These are phyloP conservation scores for Glossosoma conforme DNA, from an alignment of 1,140 invertebrate genomes.

Conservation along the genomic window DNA sequence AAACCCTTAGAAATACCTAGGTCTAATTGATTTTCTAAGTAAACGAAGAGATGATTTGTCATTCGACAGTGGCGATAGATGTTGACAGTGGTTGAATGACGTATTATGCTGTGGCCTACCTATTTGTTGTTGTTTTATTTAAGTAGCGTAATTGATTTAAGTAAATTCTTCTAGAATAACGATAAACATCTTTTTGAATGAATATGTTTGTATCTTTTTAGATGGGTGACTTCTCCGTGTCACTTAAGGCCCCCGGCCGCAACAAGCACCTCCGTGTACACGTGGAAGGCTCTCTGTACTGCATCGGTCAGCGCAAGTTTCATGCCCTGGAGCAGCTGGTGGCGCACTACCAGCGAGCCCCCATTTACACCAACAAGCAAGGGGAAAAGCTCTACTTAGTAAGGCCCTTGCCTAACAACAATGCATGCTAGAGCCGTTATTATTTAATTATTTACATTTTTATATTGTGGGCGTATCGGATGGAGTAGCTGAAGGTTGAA, in stretches of 20 bases:
- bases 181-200: slow-evolving; percentile 11
- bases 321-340: slow-evolving; percentile 93
- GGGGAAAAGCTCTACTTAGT: slow-evolving; percentile 91
- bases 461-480: too few species aligned
- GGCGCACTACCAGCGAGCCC: slow-evolving; percentile 96
- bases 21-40: too few species aligned
- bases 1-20: too few species aligned
- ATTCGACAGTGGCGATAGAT: too few species aligned
- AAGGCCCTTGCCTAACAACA: slow-evolving; percentile 64
- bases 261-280: slow-evolving; percentile 99
- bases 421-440: slow-evolving; percentile 20
- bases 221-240: slow-evolving; percentile 98
- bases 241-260: slow-evolving; percentile 92
- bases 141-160: too few species aligned
- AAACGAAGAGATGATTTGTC: too few species aligned
- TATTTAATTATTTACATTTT: too few species aligned
- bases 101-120: too few species aligned
- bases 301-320: slow-evolving; percentile 97
- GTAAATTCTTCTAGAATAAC: too few species aligned
- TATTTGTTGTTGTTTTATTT: too few species aligned
- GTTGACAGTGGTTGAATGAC: too few species aligned
- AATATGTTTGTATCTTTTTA: slow-evolving; percentile 57
- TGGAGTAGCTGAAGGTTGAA: too few species aligned
- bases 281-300: slow-evolving; percentile 88
- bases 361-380: slow-evolving; percentile 96